Evolutionary conservation across 2,113 vertebrate species (phyloP), one percentile per base, ranked within the genome.

Genomic region (Corydoras maculifer): DNA sequence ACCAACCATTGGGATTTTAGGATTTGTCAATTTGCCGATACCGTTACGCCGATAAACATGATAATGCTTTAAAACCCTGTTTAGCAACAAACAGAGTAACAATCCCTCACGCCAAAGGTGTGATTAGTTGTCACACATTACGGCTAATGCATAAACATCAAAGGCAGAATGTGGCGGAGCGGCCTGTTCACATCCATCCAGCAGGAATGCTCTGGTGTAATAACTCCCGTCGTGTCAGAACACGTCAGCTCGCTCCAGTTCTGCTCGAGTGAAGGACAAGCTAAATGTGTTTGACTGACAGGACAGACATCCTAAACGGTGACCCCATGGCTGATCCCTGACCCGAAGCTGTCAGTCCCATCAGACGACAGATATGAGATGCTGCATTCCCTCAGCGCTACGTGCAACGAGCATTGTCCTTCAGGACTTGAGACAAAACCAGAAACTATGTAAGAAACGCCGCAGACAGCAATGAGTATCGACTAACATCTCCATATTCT

Each of bases 261-360:
- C 73, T 58, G 12, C 81, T 76, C 86, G 82, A 88, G 62, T 83
- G 87, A 84, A 84, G 83, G 79, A 75, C 70, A 83, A 75, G 78
- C 87, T 81, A 65, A 63, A 81, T 84, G 80, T 66, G 13, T 82
- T 82, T 87, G 84, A 90, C 70, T 82, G 87, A 85, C 87, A 86
- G 79, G 75, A 72, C 84, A 80, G 79, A 88, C 81, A 83, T 88
- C 84, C 83, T 79, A 77, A 78, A 73, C 78, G 65, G 62, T 78
- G 83, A 85, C 83, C 84, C 81, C 12, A 65, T 50, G 74, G 76
- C 54, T 69, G 69, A 74, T 79, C 76, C 77, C 77, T 65, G 57
- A 77, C 59, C 71, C 62, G 54, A 11, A 78, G 79, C 59, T 64
- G 76, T 70, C 77, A 68, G 74, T 74, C 81, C 79, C 72, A 72